phyloP scores from a whole-genome alignment of 2,113 vertebrate species.

The Malaclemys terrapin region DNA sequence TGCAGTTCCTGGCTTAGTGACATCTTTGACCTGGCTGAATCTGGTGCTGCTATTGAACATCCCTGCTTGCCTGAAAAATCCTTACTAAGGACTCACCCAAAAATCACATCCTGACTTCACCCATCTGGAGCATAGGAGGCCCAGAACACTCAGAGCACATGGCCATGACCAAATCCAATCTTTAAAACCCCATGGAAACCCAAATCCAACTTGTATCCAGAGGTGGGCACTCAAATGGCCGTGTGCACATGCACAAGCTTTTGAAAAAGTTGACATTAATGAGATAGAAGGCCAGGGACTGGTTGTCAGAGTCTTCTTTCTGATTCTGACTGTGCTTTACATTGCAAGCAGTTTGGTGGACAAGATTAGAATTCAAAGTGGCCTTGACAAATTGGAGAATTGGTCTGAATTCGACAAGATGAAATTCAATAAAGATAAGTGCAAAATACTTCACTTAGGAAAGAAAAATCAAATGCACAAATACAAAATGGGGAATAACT shows the following conservation, averaged over 20 bases:
- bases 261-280: neutral
- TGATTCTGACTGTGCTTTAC: neutral
- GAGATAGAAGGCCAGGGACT: neutral
- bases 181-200: neutral
- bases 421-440: neutral
- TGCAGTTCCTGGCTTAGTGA: neutral
- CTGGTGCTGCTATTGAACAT: neutral
- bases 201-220: neutral
- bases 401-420: neutral
- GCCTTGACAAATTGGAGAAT: neutral
- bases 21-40: neutral
- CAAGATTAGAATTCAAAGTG: neutral
- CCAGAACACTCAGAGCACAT: neutral
- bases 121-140: neutral
- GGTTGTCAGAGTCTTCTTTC: neutral
- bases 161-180: neutral
- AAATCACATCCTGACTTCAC: neutral
- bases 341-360: neutral
- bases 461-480: neutral
- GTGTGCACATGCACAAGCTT: neutral
- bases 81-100: neutral
- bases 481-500: neutral
- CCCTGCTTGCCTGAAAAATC: neutral
- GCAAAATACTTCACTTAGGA: neutral
- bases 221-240: neutral